Evolutionary conservation across 2,113 vertebrate species (phyloP).

Genomic region (Gopherus evgoodei): DNA sequence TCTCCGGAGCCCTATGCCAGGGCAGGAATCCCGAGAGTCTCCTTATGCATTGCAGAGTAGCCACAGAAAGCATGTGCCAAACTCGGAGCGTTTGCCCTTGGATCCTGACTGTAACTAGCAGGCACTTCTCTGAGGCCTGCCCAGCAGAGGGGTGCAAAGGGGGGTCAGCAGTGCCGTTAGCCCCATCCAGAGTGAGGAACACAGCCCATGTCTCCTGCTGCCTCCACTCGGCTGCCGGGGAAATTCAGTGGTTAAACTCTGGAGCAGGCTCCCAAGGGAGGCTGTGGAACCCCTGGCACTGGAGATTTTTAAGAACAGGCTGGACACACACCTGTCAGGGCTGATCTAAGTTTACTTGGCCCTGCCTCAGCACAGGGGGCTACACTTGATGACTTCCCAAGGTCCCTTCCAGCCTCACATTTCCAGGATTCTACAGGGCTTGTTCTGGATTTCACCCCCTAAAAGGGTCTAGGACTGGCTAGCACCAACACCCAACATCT

Average conservation of each 20-base stretch:
- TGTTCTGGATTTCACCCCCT: not conserved
- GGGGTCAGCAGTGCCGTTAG: no score
- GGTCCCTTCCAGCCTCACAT: not conserved
- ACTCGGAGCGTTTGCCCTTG: no score
- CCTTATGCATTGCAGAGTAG: no score
- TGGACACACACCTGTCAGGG: not conserved
- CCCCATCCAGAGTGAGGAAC: no score
- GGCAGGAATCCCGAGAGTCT: no score
- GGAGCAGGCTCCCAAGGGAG: not conserved
- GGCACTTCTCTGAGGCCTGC: no score
- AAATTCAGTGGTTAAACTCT: not conserved
- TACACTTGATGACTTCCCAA: not conserved
- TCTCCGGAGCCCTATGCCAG: no score
- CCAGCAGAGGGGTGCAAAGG: no score
- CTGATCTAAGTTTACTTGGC: not conserved
- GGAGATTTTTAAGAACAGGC: not conserved
- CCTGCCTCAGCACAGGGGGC: not conserved
- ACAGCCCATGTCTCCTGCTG: no score
- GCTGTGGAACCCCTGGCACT: not conserved
- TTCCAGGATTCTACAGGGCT: not conserved
- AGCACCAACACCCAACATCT: not conserved
- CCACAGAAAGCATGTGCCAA: no score
- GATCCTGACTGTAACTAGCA: no score
- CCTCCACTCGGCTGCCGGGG: no score
- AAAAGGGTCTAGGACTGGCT: rapidly evolving